Percentiles rank a stretch among this genome's conserved stretches.
These are phyloP conservation scores for Neocrepidodera transversa DNA, from an alignment of 2,888 invertebrate species.

Conservation along the genomic window DNA sequence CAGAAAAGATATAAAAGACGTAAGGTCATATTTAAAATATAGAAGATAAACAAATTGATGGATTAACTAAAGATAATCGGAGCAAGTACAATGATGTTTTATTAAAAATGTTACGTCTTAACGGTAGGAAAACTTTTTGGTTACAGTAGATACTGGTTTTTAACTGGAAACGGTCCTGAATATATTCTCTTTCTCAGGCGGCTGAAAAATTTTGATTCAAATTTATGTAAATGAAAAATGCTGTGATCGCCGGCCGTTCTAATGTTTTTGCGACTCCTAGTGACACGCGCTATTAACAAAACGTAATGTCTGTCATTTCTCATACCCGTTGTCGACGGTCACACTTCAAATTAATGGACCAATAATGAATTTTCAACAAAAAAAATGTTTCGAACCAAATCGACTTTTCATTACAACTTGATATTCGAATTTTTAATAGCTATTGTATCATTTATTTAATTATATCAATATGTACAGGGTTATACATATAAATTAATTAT, in stretches of 20 bases:
- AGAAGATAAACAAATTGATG: no score
- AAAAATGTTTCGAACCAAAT: not conserved
- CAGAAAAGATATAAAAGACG: no score
- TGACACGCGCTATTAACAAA: constrained; percentile 19
- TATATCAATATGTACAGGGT: no score
- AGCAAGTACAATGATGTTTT: no score
- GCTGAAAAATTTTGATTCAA: constrained; percentile 15
- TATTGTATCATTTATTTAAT: no score
- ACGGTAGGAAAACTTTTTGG: no score
- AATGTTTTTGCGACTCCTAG: constrained; percentile 16
- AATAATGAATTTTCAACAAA: constrained; percentile 17
- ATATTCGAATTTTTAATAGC: not conserved
- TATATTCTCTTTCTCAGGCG: not conserved
- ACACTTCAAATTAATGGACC: constrained; percentile 19
- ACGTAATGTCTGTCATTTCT: constrained; percentile 20
- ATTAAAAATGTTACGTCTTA: no score
- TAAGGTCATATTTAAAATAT: no score
- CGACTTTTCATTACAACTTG: constrained; percentile 1
- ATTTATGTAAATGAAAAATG: constrained; percentile 22
- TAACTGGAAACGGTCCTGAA: not conserved
- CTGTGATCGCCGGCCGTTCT: constrained; percentile 17
- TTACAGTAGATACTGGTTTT: no score
- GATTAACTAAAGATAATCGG: no score
- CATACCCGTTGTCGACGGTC: constrained; percentile 12
- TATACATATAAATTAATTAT: no score